Base-by-base conservation (phyloP, 2,888 invertebrate genomes). In the Congeria kusceri region DNA sequence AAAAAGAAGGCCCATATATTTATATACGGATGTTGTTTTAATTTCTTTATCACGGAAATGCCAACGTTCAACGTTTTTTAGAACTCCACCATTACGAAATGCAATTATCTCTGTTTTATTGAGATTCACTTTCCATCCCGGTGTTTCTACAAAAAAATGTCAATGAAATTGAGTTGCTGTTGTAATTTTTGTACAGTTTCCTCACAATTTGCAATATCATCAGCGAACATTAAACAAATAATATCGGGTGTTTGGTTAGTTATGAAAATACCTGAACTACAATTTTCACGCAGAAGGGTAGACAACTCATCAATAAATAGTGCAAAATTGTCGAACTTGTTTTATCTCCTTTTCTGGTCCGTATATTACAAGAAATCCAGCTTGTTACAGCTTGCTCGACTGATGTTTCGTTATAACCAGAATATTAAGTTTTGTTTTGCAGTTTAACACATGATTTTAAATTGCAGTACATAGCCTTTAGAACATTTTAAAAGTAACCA, bases 401-500 rank as follows among this genome's bases (percentile, higher is more conserved):
- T 32, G 32, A 32, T 32, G 32, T 32, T 4, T 4, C 9, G 9
- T 32, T 32, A 32, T 32, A 4, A 32, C 9, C 9, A 7, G 32
- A 32, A 9, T 9, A 7, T 32, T 4, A 7, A 32, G 18, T 9
- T 49, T 49, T 49, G 3, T 15, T 20, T 49, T 49, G 49, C 49
- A 61, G 4, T 29, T 61, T 61, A 7, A 74, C 74, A 44, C 49
- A 29, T 49, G 68, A 29, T 28, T 59, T 28, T 62, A 68, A 44
- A 9, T 58, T 46, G 27, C 11, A 18, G 44, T 74, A 74, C 68
- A 74, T 68, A 23, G 67, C 66, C 29, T 29, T 62, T 20, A 18
- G n/a, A 23, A 20, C 56, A 23, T 56, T 32, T 57, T 67, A 53
- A 49, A 68, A 63, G 67, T 74, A 62, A 7, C 74, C 67, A 66